phyloP scores from a whole-genome alignment of 2,113 vertebrate species.

The Nesoenas mayeri region DNA sequence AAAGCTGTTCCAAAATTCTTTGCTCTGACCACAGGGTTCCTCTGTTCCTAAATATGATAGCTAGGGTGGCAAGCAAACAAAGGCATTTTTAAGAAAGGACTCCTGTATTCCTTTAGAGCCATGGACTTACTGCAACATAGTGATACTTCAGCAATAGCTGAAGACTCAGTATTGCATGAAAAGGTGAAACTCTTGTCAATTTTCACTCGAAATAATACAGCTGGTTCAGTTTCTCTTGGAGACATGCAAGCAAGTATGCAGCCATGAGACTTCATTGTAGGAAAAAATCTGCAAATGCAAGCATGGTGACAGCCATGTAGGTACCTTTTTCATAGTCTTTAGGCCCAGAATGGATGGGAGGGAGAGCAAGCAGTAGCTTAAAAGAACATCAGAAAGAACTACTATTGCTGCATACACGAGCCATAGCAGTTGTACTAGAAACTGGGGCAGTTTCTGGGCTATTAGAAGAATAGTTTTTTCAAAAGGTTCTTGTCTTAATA shows the following conservation, averaged over 20 bases:
- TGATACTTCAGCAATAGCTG: neutral
- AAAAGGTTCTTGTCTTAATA: neutral
- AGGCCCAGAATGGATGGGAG: neutral
- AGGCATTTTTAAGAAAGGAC: neutral
- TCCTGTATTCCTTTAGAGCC: neutral
- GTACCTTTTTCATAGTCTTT: neutral
- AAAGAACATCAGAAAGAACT: neutral
- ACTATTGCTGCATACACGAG: neutral
- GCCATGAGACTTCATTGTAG: neutral
- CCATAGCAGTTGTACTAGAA: neutral
- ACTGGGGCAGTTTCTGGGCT: neutral
- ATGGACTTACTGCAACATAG: neutral
- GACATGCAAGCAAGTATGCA: neutral
- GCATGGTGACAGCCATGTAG: neutral
- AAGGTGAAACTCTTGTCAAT: neutral
- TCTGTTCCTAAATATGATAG: neutral
- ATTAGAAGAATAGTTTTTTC: neutral
- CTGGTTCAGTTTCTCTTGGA: neutral
- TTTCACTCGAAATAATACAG: neutral
- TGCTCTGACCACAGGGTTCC: neutral
- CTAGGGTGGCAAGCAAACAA: neutral
- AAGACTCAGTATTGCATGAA: neutral
- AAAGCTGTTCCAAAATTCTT: neutral
- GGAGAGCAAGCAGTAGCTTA: neutral
- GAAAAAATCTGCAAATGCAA: neutral